Conservation (phyloP, 2,888 invertebrate genomes). For the Limnephilus auricula region DNA sequence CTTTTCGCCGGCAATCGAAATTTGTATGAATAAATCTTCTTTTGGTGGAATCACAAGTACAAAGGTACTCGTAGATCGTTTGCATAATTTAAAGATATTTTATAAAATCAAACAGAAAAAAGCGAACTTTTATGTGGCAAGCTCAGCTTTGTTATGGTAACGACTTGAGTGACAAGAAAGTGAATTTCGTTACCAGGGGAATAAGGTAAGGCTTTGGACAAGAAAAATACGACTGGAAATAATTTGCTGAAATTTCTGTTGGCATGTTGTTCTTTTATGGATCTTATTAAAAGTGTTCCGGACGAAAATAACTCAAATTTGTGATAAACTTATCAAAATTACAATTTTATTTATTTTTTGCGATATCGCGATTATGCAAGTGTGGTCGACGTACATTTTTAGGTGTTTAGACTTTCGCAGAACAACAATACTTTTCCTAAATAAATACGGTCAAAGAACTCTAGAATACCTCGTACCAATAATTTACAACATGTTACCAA, state of each 20-base stretch:
- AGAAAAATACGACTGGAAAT: not conserved
- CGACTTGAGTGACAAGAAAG: constrained; percentile 10
- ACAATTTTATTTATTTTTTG: too few species aligned
- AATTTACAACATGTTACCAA: too few species aligned
- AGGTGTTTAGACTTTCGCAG: too few species aligned
- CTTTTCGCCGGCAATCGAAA: not conserved
- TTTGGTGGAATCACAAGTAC: not conserved
- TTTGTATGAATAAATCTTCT: not conserved
- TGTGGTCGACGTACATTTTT: too few species aligned
- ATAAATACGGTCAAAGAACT: too few species aligned
- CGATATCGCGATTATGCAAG: too few species aligned
- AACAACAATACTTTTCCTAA: too few species aligned
- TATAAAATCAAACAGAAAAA: constrained; percentile 1
- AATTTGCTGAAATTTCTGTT: not conserved
- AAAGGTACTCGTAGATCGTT: not conserved
- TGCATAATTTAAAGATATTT: not conserved
- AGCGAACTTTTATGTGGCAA: not conserved
- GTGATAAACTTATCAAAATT: not conserved
- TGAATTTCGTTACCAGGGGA: not conserved
- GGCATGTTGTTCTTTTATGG: not conserved
- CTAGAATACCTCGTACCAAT: too few species aligned
- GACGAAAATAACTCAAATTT: not conserved
- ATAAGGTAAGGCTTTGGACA: not conserved
- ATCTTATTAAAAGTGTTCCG: not conserved
- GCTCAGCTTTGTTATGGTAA: not conserved